Evolutionary conservation across 2,797 vertebrate species (phyloP).

Genomic region (Sebastes vulpes): DNA sequence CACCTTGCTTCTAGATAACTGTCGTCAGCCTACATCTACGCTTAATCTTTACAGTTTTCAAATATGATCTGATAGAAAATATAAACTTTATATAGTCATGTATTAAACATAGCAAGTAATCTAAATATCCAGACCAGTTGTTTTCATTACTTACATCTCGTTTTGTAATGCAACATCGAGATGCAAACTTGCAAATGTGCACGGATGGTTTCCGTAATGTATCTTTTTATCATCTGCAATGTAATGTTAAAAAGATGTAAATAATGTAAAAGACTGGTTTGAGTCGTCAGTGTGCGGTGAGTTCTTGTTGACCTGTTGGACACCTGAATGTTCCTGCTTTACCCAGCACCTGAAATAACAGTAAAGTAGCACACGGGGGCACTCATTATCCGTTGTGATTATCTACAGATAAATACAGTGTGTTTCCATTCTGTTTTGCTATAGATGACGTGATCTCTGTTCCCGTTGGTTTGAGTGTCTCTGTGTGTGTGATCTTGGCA

Average conservation of each 20-base stretch:
- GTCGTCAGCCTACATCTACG: conserved; percentile 43
- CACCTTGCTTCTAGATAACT: conserved; percentile 7
- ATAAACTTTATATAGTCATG: conserved; percentile 70
- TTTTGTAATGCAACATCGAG: conserved; percentile 1
- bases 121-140: conserved; percentile 36
- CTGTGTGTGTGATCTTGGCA: conserved; percentile 79
- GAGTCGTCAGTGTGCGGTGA: conserved; percentile 28
- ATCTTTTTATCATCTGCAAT: background rate
- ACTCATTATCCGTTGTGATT: background rate
- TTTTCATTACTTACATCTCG: conserved; percentile 13
- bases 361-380: conserved; percentile 39
- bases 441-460: conserved; percentile 40
- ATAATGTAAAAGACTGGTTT: background rate
- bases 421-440: conserved; percentile 7
- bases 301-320: conserved; percentile 35
- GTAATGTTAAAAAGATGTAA: conserved; percentile 19
- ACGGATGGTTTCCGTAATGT: background rate
- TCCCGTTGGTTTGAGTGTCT: conserved; percentile 51
- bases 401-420: conserved; percentile 2
- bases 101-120: conserved; percentile 55
- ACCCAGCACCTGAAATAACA: conserved; percentile 59
- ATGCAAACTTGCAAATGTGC: background rate
- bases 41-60: conserved; percentile 66
- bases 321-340: conserved; percentile 55
- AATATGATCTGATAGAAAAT: conserved; percentile 78